These are phyloP conservation scores for Alcedo quadribrachys DNA, from an alignment of 2,797 vertebrate species.

Conservation along the genomic window DNA sequence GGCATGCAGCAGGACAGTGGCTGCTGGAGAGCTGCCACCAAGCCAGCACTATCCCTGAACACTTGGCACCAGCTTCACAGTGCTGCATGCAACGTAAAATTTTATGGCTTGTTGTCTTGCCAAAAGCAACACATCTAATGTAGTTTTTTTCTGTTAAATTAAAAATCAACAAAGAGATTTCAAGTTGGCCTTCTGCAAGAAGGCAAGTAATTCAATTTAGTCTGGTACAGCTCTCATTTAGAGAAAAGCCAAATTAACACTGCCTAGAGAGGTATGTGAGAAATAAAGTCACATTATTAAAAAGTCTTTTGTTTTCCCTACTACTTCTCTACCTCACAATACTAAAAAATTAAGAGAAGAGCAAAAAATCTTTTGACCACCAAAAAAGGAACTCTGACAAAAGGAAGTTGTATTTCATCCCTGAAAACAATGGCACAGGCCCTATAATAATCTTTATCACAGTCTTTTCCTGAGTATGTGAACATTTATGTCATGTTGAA, in stretches of 20 bases:
- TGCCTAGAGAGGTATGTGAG: not conserved
- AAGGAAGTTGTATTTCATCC: not conserved
- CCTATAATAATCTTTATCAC: not conserved
- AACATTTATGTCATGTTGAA: not conserved
- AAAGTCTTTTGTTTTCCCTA: not conserved
- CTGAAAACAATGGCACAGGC: not conserved
- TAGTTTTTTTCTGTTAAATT: constrained; percentile 47
- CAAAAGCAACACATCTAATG: constrained; percentile 57
- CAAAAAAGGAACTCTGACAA: not conserved
- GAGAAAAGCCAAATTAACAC: constrained; percentile 16
- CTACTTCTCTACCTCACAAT: not conserved
- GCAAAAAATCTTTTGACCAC: not conserved
- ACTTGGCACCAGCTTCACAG: constrained; percentile 37
- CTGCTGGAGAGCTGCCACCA: constrained; percentile 60
- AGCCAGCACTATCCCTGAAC: constrained; percentile 32
- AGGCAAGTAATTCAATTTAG: constrained; percentile 38
- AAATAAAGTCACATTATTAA: not conserved
- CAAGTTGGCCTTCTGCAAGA: constrained; percentile 18
- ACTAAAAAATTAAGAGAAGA: not conserved
- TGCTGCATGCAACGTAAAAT: constrained; percentile 48
- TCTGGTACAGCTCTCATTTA: not conserved
- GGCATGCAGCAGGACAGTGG: constrained; percentile 49
- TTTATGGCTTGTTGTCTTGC: constrained; percentile 48
- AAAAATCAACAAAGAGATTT: constrained; percentile 65
- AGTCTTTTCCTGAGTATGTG: not conserved